These are phyloP conservation scores for Vulpes ferrilata DNA, from an alignment of 2,113 vertebrate species.

Conservation along the genomic window DNA sequence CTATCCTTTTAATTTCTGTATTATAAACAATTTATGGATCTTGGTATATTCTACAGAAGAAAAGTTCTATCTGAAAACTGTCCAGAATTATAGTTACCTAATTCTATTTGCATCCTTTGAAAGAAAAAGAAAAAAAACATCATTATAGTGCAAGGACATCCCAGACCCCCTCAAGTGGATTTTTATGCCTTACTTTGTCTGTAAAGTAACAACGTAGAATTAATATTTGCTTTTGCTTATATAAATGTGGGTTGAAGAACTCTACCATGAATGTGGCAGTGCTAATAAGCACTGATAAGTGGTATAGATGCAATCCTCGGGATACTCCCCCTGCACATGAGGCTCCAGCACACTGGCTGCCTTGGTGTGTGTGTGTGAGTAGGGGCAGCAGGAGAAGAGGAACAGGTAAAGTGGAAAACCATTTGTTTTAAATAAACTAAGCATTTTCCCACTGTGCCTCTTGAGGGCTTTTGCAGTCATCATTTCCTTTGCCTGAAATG, in stretches of 20 bases:
- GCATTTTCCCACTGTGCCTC: neutral
- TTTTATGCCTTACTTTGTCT: neutral
- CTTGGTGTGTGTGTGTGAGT: neutral
- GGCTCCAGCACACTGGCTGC: neutral
- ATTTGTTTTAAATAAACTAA: neutral
- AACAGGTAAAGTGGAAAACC: neutral
- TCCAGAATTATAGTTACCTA: neutral
- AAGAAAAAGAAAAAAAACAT: neutral
- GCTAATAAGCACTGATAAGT: no score
- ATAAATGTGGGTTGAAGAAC: neutral
- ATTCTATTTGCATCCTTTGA: neutral
- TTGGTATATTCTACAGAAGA: neutral
- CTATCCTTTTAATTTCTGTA: neutral
- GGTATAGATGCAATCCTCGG: neutral
- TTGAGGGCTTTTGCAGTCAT: neutral
- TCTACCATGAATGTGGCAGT: neutral
- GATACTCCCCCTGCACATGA: neutral
- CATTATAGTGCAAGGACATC: neutral
- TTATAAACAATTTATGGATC: neutral
- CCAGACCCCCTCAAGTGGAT: neutral
- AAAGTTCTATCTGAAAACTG: neutral
- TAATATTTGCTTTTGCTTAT: neutral
- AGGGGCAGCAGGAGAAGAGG: neutral
- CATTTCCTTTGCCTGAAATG: neutral
- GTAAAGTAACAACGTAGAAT: neutral